A percentile compares a stretch with the other conserved stretches of the same genome.
phyloP scores from a whole-genome alignment of 2,888 invertebrate species.

The Microchrysa polita region DNA sequence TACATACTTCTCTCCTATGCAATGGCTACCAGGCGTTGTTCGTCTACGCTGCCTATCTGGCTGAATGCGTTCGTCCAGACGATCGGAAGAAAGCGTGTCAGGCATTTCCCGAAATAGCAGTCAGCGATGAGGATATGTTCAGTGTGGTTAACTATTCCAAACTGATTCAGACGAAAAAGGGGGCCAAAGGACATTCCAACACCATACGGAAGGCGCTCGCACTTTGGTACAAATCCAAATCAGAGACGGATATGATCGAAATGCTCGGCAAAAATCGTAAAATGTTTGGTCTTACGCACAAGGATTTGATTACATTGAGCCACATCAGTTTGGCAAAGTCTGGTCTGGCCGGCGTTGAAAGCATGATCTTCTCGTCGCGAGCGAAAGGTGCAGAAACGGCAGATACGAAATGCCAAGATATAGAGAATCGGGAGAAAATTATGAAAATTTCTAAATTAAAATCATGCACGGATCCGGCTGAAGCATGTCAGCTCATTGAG shows the following conservation, averaged over 20 bases:
- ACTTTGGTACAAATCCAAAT: conserved; percentile 57
- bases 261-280: conserved; percentile 57
- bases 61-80: conserved; percentile 34
- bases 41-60: conserved; percentile 57
- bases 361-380: neutral
- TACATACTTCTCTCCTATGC: neutral
- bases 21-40: conserved; percentile 55
- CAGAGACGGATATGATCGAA: conserved; percentile 53
- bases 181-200: conserved; percentile 55
- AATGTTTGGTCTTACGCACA: conserved; percentile 54
- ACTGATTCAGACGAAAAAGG: conserved; percentile 53
- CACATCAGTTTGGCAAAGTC: conserved; percentile 53
- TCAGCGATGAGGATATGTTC: conserved; percentile 57
- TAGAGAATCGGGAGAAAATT: conserved; percentile 35
- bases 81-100: conserved; percentile 46
- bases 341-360: conserved; percentile 47
- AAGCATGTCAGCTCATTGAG: conserved; percentile 51
- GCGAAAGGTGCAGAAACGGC: neutral
- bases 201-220: conserved; percentile 58
- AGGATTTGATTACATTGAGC: conserved; percentile 56
- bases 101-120: conserved; percentile 55
- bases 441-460: conserved; percentile 56
- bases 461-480: conserved; percentile 48
- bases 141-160: conserved; percentile 56
- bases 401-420: neutral